Base-by-base conservation (phyloP, 2,113 vertebrate genomes). In the Urocolius indicus region DNA sequence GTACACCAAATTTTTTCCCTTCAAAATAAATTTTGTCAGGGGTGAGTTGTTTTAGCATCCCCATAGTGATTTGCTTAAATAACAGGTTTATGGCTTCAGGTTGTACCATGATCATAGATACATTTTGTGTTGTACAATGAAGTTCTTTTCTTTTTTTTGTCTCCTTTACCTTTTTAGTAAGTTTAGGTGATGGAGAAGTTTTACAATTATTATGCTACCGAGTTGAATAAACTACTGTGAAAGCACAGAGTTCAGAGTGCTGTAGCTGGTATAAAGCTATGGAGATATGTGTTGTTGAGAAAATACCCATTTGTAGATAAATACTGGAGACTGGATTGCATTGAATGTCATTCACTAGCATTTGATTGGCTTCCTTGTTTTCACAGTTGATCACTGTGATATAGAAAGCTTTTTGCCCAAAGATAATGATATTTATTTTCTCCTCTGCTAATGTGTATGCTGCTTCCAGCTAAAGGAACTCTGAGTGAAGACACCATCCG, bases 401-500 rank as follows among this genome's bases (percentile, higher is more conserved):
- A n/a, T n/a, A n/a, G n/a, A n/a, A n/a, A n/a, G 1, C 57, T 45
- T 82, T 82, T 80, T 52, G 22, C 22, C 57, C 49, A 5, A 57
- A 29, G 19, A 32, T 52, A 22, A 6, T 77, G 55, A 2, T 71
- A 27, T 6, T 95, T 94, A 58, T 46, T 67, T 90, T 93, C 66
- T 51, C 20, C 52, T 55, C 34, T 94, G 29, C 46, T 46, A 7
- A 61, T 69, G 87, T 91, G 32, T 92, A 27, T 95, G 92, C 58
- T 85, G 3, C 32, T 87, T 74, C 2, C 92, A 99, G 99, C 98
- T 63, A 99, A 99, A 94, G 99, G 99, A 59, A 99, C 99, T 13
- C 98, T 99, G 23, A 98, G 99, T 43, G 99, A 99, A 97, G 99
- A 99, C 54, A 99, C 99, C 4, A 98, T 99, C 97, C 97, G 99